A percentile compares a stretch with the other conserved stretches of the same genome.
Evolutionary conservation across 2,888 invertebrate genomes (phyloP).

Genomic region (Tenthredo mesomela): DNA sequence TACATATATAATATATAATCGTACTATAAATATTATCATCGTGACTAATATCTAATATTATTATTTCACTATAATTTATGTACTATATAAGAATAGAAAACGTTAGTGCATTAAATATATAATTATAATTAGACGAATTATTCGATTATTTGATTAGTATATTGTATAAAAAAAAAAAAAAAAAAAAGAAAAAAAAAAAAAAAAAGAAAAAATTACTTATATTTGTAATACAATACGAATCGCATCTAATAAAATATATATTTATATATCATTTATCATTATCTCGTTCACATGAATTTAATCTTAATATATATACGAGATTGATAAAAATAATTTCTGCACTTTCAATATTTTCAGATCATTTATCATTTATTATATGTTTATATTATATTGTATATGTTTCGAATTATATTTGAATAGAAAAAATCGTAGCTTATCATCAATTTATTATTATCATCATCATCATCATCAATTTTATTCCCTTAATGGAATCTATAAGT

Average conservation of each 20-base stretch:
- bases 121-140: not conserved
- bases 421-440: not conserved
- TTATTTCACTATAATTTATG: too few relatives aligned
- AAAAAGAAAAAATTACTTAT: too few relatives aligned
- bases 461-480: too few relatives aligned
- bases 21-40: not conserved
- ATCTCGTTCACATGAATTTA: not conserved
- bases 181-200: not conserved
- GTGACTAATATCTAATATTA: too few relatives aligned
- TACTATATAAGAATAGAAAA: not conserved
- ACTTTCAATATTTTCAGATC: not conserved
- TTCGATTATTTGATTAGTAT: not conserved
- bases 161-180: not conserved
- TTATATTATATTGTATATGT: too few relatives aligned
- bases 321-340: not conserved
- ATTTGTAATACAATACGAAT: not conserved
- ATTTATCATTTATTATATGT: too few relatives aligned
- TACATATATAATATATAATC: not conserved
- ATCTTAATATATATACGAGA: not conserved
- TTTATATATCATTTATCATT: not conserved
- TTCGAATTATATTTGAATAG: not conserved
- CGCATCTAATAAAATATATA: not conserved
- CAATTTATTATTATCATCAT: not conserved
- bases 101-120: not conserved
- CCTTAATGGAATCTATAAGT: not conserved